Evolutionary conservation across 2,113 vertebrate genomes (phyloP).

Genomic region (Menura novaehollandiae): DNA sequence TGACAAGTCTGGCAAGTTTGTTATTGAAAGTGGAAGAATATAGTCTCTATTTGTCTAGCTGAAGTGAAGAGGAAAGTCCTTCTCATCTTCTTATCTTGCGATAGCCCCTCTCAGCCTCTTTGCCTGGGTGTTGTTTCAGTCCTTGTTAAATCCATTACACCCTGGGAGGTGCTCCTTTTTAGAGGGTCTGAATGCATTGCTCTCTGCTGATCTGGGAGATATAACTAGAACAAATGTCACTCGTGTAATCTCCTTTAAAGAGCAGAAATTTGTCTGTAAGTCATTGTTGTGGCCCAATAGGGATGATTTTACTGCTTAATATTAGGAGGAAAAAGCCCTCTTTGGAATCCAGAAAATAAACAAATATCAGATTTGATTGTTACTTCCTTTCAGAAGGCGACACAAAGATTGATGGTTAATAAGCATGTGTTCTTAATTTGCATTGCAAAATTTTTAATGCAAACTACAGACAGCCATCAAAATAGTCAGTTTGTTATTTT

Average conservation of each 20-base stretch:
- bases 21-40: background rate
- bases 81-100: background rate
- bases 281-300: background rate
- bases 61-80: background rate
- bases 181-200: background rate
- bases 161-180: background rate
- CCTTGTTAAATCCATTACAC: background rate
- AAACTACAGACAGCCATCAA: background rate
- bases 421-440: constrained; percentile 14
- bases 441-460: background rate
- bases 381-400: constrained; percentile 9
- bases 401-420: constrained; percentile 31
- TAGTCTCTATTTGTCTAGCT: background rate
- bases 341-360: background rate
- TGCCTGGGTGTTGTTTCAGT: background rate
- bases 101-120: background rate
- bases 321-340: background rate
- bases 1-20: background rate
- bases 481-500: constrained; percentile 1
- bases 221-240: background rate
- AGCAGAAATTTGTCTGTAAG: background rate
- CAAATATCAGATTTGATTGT: background rate
- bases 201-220: background rate
- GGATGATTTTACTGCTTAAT: background rate
- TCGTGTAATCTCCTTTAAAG: background rate